These are phyloP conservation scores for Xiphophorus birchmanni DNA, from an alignment of 2,797 vertebrate genomes.

Conservation along the genomic window DNA sequence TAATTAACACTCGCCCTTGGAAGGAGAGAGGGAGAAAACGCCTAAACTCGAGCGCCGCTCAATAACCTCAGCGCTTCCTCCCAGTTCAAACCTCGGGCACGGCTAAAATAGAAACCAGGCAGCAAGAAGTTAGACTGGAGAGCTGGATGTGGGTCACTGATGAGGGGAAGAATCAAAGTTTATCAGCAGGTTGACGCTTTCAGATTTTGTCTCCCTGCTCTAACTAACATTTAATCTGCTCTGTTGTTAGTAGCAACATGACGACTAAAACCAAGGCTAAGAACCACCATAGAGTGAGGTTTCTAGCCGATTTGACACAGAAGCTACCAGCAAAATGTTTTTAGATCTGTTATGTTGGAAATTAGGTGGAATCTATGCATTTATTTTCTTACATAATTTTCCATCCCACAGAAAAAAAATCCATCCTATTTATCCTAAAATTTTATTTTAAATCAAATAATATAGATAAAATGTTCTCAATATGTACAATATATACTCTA, in stretches of 20 bases:
- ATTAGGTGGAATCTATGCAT: no score
- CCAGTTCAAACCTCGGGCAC: background rate
- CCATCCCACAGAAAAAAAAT: no score
- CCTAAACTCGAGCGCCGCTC: slow-evolving; percentile 11
- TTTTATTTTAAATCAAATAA: no score
- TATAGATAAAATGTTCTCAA: no score
- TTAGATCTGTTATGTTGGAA: no score
- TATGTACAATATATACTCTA: no score
- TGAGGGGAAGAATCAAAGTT: slow-evolving; percentile 13
- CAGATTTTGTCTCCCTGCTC: slow-evolving; percentile 32
- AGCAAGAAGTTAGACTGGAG: slow-evolving; percentile 46
- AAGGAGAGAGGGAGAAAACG: slow-evolving; percentile 42
- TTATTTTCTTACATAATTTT: no score
- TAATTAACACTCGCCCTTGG: slow-evolving; percentile 71
- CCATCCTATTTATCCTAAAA: no score
- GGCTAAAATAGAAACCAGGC: slow-evolving; percentile 15
- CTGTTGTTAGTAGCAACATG: background rate
- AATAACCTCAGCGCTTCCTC: background rate
- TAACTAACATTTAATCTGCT: background rate
- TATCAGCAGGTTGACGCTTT: slow-evolving; percentile 30
- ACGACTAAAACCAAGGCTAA: background rate
- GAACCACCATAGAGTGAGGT: background rate
- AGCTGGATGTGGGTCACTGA: slow-evolving; percentile 29
- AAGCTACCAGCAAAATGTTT: no score
- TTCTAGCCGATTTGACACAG: background rate